Percentiles rank a stretch among this genome's conserved stretches.
Conservation (phyloP, 2,888 invertebrate genomes). For the Megastigmus dorsalis region DNA sequence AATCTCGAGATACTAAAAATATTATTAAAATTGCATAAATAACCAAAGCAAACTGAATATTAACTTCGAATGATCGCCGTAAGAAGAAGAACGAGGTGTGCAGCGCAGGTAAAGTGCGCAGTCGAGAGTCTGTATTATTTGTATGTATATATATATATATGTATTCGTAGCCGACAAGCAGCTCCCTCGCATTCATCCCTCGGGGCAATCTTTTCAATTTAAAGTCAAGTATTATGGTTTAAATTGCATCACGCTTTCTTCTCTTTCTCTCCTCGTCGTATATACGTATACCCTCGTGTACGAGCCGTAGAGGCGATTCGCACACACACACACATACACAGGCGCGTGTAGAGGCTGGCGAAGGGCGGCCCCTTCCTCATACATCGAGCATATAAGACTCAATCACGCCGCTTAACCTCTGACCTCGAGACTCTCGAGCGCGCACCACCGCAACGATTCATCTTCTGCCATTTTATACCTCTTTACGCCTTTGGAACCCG, state of each 20-base stretch:
- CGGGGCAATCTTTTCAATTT: constrained; percentile 75
- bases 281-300: no score
- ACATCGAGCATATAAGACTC: constrained; percentile 72
- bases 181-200: constrained; percentile 70
- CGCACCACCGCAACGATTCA: no score
- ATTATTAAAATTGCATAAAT: no score
- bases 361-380: constrained; percentile 69
- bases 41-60: no score
- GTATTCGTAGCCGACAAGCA: neutral
- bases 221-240: constrained; percentile 75
- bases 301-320: constrained; percentile 45
- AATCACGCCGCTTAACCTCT: constrained; percentile 74
- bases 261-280: constrained; percentile 61
- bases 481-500: no score
- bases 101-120: no score
- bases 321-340: neutral
- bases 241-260: constrained; percentile 74
- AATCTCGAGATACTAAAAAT: no score
- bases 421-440: constrained; percentile 68
- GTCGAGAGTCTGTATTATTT: no score
- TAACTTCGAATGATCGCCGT: no score
- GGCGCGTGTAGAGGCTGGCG: no score
- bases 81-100: no score
- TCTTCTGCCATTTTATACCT: no score
- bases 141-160: neutral